Conservation (phyloP, 2,888 invertebrate genomes). For the Morpho helenor region DNA sequence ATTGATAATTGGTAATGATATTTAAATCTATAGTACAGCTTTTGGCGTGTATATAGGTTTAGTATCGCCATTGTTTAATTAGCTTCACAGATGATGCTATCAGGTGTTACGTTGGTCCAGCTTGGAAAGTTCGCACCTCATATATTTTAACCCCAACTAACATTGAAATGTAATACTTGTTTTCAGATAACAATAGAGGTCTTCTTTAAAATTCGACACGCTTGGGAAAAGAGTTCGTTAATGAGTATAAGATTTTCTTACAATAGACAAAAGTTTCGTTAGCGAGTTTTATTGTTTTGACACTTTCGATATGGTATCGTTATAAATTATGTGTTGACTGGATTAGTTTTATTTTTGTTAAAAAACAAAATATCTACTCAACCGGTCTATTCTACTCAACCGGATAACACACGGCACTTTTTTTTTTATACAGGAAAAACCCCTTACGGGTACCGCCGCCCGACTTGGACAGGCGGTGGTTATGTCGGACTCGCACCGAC, state of each 20-base stretch:
- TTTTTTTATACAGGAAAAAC: no score
- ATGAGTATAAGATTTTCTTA: background rate
- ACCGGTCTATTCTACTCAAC: no score
- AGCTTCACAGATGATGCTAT: slow-evolving; percentile 31
- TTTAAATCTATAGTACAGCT: slow-evolving; percentile 1
- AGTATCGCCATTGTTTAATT: slow-evolving; percentile 27
- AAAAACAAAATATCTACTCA: no score
- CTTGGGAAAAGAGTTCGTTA: background rate
- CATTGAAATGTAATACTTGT: background rate
- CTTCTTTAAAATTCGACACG: background rate
- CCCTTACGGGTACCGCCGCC: no score
- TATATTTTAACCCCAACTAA: background rate
- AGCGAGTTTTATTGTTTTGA: no score
- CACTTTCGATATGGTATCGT: no score
- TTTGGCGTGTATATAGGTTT: background rate
- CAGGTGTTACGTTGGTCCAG: slow-evolving; percentile 20
- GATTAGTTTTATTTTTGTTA: no score
- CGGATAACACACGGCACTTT: no score
- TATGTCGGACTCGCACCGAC: no score
- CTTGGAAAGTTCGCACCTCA: slow-evolving; percentile 1
- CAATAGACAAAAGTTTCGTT: no score
- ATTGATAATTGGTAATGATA: background rate
- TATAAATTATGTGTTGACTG: no score
- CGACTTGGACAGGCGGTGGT: no score
- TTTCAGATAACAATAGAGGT: background rate